Evolutionary conservation across 2,888 invertebrate genomes (phyloP), one percentile per base, ranked within the genome.

Genomic region (Zootermopsis nevadensis): DNA sequence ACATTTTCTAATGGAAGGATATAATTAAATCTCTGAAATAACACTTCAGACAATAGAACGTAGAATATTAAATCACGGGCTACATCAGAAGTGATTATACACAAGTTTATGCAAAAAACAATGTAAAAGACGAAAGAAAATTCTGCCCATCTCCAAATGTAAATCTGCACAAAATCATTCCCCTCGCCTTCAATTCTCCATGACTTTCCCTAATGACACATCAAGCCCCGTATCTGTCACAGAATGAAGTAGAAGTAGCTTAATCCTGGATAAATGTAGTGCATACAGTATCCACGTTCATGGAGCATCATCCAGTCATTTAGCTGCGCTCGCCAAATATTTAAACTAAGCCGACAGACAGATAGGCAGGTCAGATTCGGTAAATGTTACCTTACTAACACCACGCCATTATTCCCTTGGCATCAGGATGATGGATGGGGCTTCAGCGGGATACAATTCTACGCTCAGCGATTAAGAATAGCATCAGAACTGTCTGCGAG

Each of bases 381-480:
- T n/a, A n/a, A n/a, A n/a, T n/a, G n/a, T n/a, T n/a, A 69, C 69
- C 19, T 10, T 69, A 33, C 69, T 74, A 74, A 74, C 74, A 74
- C 74, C 74, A 24, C n/a, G 38, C 42, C 74, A 74, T 74, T 74
- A 74, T 74, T 27, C 74, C 74, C 74, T 38, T 74, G 74, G 38
- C 74, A 27, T 74, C n/a, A 24, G 8, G 33, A 74, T 74, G 74
- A 74, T 42, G 74, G 74, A 74, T 74, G 74, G 74, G 74, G 7
- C 74, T 74, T 42, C n/a, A 27, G 74, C 7, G 74, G 38, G 74
- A 74, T 74, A 74, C 33, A 42, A n/a, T 74, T 38, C 74, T 42
- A n/a, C 74, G 74, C 38, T 74, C 38, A 74, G n/a, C 38, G 74
- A 74, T 42, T 74, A 74, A 74, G 74, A 74, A 74, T 69, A 69